These are phyloP conservation scores for Bovichtus variegatus DNA, from an alignment of 2,797 vertebrate genomes.

Conservation along the genomic window DNA sequence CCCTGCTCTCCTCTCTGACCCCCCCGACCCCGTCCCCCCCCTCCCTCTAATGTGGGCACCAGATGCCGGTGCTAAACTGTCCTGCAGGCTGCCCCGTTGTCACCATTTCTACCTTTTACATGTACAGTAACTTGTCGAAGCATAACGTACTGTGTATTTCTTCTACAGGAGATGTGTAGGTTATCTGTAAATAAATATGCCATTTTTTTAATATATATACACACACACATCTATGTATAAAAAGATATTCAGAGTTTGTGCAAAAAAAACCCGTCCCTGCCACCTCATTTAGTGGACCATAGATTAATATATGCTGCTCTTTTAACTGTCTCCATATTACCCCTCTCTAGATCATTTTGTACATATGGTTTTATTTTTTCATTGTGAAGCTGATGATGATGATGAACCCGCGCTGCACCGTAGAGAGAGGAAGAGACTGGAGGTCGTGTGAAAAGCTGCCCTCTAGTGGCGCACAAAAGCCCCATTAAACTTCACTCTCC, in stretches of 20 bases:
- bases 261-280: constrained; percentile 84
- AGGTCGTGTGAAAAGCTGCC: constrained; percentile 67
- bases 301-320: constrained; percentile 90
- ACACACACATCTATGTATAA: constrained; percentile 80
- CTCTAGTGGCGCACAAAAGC: constrained; percentile 65
- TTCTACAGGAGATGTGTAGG: constrained; percentile 92
- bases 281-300: constrained; percentile 90
- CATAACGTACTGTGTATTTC: constrained; percentile 94
- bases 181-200: constrained; percentile 99
- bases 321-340: constrained; percentile 86
- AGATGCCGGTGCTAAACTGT: constrained; percentile 78
- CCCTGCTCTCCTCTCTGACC: constrained; percentile 55
- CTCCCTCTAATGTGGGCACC: constrained; percentile 67
- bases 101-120: constrained; percentile 91
- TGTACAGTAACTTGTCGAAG: constrained; percentile 92
- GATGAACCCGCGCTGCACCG: constrained; percentile 53
- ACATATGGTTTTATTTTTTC: constrained; percentile 91
- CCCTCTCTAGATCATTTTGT: constrained; percentile 71
- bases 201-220: constrained; percentile 85
- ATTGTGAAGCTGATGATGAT: constrained; percentile 78
- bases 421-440: constrained; percentile 70
- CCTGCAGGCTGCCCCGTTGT: constrained; percentile 69
- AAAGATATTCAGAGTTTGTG: constrained; percentile 93
- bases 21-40: background rate
- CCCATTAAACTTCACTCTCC: constrained; percentile 30